phyloP scores from a whole-genome alignment of 1,140 invertebrate species.

The Drosophila truncata region DNA sequence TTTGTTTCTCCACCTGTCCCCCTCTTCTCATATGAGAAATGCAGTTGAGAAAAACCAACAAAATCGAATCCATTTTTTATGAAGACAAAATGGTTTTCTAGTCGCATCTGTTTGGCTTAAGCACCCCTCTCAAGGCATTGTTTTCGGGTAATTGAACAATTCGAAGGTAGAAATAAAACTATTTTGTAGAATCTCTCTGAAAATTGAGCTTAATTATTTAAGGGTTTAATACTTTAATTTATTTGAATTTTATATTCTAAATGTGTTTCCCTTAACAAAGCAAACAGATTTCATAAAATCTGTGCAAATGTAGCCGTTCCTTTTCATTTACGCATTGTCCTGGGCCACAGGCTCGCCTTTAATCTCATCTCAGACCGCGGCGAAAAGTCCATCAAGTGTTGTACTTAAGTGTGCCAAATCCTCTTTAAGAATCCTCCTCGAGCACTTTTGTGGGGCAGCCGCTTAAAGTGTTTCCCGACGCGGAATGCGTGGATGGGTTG shows the following conservation, averaged over 20 bases:
- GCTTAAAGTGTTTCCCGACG: constrained; percentile 31
- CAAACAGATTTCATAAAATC: constrained; percentile 5
- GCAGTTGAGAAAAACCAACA: constrained; percentile 20
- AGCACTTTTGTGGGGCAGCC: constrained; percentile 22
- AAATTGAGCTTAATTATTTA: neutral
- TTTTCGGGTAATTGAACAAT: constrained; percentile 20
- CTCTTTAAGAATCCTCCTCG: constrained; percentile 36
- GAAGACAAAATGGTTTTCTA: constrained; percentile 39
- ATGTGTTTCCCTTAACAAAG: neutral
- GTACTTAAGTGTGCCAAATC: constrained; percentile 26
- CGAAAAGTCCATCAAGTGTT: constrained; percentile 38
- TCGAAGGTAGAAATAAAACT: neutral
- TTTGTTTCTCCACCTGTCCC: neutral
- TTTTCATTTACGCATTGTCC: neutral
- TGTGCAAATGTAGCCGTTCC: constrained; percentile 1
- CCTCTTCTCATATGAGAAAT: neutral
- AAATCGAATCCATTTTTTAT: constrained; percentile 37
- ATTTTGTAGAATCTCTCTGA: neutral
- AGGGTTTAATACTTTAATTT: neutral
- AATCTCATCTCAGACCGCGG: constrained; percentile 7
- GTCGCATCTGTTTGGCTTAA: constrained; percentile 25
- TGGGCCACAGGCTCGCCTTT: neutral
- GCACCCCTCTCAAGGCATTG: neutral
- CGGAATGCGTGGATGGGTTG: constrained; percentile 23
- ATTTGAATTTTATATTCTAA: neutral